Percentiles rank a stretch among this genome's conserved stretches.
Evolutionary conservation across 64 coral and sea anemone genomes (phyloP).

Genomic region (Anthopleura sola): DNA sequence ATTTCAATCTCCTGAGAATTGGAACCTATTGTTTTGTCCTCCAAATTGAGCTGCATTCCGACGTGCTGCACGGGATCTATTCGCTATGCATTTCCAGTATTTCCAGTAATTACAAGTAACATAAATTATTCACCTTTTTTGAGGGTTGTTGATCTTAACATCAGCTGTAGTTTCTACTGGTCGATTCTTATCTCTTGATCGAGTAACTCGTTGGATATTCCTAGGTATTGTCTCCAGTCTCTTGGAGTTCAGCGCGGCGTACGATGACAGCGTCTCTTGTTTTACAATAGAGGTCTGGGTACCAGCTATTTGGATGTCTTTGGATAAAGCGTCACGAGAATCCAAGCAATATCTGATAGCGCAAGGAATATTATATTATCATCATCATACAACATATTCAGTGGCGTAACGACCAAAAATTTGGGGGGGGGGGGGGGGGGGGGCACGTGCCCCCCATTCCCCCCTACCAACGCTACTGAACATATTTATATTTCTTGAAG

Average conservation of each 20-base stretch:
- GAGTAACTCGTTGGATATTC: neutral
- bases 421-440: too few relatives aligned
- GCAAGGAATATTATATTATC: neutral
- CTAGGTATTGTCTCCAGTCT: neutral
- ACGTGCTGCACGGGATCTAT: too few relatives aligned
- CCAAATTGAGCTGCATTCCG: too few relatives aligned
- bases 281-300: conserved; percentile 34
- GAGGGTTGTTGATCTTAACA: neutral
- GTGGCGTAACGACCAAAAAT: too few relatives aligned
- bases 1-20: too few relatives aligned
- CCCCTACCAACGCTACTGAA: too few relatives aligned
- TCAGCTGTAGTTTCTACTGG: neutral
- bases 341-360: conserved; percentile 53
- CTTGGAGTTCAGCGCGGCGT: neutral
- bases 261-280: conserved; percentile 44
- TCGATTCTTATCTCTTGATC: neutral
- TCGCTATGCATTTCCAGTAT: too few relatives aligned
- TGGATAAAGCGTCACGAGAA: conserved; percentile 16
- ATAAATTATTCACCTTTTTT: neutral
- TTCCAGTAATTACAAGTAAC: too few relatives aligned
- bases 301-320: conserved; percentile 29
- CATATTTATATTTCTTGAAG: too few relatives aligned
- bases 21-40: too few relatives aligned
- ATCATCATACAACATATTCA: neutral
- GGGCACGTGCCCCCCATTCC: too few relatives aligned